Base-by-base conservation (phyloP, 2,113 vertebrate genomes). In the Malurus melanocephalus region DNA sequence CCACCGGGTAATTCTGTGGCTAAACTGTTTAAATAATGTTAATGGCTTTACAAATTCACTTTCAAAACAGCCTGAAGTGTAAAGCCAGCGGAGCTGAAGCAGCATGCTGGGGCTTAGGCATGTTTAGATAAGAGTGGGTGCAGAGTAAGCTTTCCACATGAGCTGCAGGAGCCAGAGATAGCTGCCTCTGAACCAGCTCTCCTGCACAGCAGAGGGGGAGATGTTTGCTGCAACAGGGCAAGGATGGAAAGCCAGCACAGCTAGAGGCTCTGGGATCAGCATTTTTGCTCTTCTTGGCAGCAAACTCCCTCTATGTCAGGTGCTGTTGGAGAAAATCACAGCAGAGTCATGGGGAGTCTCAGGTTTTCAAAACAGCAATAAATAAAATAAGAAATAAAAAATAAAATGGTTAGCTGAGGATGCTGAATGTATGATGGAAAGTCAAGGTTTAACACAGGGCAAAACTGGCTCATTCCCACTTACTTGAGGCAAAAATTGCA, bases 11-110 rank as follows among this genome's bases (percentile, higher is more conserved):
- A 88, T 90, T 93, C 94, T 91, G 92, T 84, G 94, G 80, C 90
- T 94, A 81, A 92, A 91, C 93, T 95, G 94, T 96, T 90, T 96
- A 95, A 96, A 94, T 89, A 94, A 95, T 28, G 80, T 90, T 93
- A 95, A 91, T 90, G 53, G 75, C 92, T 95, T 93, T 94, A 92
- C 93, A 95, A 88, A 91, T 94, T 93, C 92, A 18, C 92, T 94
- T 92, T 95, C 89, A 68, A 89, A 96, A 94, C 92, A 95, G 87
- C 72, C 67, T 3, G 71, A 80, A 94, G 94, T 88, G 93, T 80
- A 81, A 94, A 93, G 87, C 88, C 92, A 57, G 74, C 0, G 0
- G 87, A 91, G 94, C 85, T 83, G 62, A 93, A 76, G 88, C 82
- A 35, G 75, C 60, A 23, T 60, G 86, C 90, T 91, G 74, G 57